Evolutionary conservation across 1,140 invertebrate species (phyloP).

Genomic region (Tetragnatha versicolor): DNA sequence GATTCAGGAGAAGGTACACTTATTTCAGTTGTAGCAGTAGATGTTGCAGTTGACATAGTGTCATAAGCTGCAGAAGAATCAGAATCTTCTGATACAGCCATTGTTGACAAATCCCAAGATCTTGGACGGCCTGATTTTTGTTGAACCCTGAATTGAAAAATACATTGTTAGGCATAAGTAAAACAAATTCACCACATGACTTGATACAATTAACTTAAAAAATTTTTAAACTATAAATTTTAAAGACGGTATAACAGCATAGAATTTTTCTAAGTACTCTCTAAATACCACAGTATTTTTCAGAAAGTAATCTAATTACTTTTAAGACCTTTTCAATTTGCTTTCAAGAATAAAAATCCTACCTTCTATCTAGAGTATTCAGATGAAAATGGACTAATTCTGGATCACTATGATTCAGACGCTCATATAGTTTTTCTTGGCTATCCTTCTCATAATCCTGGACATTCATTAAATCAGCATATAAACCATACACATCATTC

Average conservation of each 20-base stretch:
- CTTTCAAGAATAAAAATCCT: no score
- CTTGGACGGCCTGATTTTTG: conserved; percentile 78
- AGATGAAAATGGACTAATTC: conserved; percentile 79
- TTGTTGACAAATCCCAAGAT: conserved; percentile 81
- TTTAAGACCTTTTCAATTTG: no score
- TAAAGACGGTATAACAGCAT: no score
- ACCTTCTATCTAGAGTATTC: conserved; percentile 78
- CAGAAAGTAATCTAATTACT: no score
- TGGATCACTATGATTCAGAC: conserved; percentile 78
- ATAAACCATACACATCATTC: conserved; percentile 77
- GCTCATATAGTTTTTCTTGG: conserved; percentile 72
- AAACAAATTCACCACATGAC: no score
- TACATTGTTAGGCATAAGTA: neutral
- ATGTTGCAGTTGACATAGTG: conserved; percentile 74
- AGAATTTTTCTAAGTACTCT: no score
- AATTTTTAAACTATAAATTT: no score
- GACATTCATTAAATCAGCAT: conserved; percentile 87
- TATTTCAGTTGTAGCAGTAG: conserved; percentile 67
- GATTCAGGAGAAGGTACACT: conserved; percentile 65
- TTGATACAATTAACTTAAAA: no score
- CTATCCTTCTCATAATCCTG: conserved; percentile 74
- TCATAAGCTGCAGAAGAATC: conserved; percentile 75
- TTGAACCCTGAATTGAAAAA: conserved; percentile 30
- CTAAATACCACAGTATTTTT: no score
- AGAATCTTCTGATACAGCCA: conserved; percentile 81